Evolutionary conservation across 2,888 invertebrate genomes (phyloP).

Genomic region (Drosophila diplacantha): DNA sequence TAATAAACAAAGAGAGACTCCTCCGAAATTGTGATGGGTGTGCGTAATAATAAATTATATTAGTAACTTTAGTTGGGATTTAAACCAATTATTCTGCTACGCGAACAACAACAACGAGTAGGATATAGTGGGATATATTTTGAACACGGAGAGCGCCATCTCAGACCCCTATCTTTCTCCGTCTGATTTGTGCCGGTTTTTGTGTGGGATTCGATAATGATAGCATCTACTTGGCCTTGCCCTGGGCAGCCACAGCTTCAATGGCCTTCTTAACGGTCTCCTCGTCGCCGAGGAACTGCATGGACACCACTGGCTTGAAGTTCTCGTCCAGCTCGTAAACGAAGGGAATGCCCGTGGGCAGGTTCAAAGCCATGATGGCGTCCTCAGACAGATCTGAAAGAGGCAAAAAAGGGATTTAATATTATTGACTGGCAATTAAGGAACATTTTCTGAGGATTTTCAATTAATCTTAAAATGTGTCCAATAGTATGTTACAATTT

Average conservation of each 20-base stretch:
- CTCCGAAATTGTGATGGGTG: constrained; percentile 1
- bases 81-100: constrained; percentile 55
- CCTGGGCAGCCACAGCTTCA: constrained; percentile 88
- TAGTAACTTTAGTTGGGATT: constrained; percentile 54
- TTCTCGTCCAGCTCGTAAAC: constrained; percentile 87
- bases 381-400: constrained; percentile 83
- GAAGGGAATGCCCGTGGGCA: constrained; percentile 90
- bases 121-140: constrained; percentile 25
- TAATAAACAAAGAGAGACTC: constrained; percentile 22
- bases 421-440: neutral
- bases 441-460: neutral
- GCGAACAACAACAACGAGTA: constrained; percentile 56
- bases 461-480: neutral
- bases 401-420: neutral
- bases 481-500: neutral
- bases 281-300: constrained; percentile 89
- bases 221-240: constrained; percentile 81
- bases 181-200: constrained; percentile 35
- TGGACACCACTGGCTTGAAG: constrained; percentile 86
- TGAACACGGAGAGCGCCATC: constrained; percentile 35
- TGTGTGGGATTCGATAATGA: constrained; percentile 64
- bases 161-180: constrained; percentile 14
- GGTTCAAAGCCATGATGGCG: constrained; percentile 87
- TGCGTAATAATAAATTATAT: constrained; percentile 64
- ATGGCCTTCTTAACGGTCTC: constrained; percentile 89